Evolutionary conservation across 2,797 vertebrate species (phyloP).

Genomic region (Thunnus albacares): DNA sequence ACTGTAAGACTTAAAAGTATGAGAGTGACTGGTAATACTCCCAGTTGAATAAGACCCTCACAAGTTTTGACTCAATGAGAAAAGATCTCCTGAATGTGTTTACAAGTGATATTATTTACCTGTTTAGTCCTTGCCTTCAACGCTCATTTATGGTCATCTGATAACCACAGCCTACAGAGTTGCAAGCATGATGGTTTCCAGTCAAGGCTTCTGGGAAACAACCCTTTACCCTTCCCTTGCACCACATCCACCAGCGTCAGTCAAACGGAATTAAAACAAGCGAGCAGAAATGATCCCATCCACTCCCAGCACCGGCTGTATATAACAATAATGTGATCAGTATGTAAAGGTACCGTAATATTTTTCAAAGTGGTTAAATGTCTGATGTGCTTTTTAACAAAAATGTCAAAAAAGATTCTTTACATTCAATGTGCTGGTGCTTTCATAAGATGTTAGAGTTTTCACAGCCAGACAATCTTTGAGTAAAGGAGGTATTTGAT

Average conservation of each 20-base stretch:
- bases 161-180: background rate
- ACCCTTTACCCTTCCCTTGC: background rate
- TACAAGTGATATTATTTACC: background rate
- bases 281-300: background rate
- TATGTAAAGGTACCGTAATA: background rate
- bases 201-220: background rate
- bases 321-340: background rate
- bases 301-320: too few relatives aligned
- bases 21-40: conserved; percentile 3
- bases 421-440: conserved; percentile 53
- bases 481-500: conserved; percentile 53
- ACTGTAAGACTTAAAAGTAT: conserved; percentile 31
- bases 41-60: background rate
- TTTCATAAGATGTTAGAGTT: background rate
- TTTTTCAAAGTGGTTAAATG: conserved; percentile 1
- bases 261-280: background rate
- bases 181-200: background rate
- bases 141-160: background rate
- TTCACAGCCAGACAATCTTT: conserved; percentile 3
- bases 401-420: background rate
- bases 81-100: conserved; percentile 10
- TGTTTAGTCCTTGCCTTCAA: conserved; percentile 5
- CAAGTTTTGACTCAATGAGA: background rate
- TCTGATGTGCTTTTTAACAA: background rate
- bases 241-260: conserved; percentile 13